Percentiles rank a stretch among this genome's conserved stretches.
These are phyloP conservation scores for Phocoena sinus DNA, from an alignment of 2,113 vertebrate genomes.

Conservation along the genomic window DNA sequence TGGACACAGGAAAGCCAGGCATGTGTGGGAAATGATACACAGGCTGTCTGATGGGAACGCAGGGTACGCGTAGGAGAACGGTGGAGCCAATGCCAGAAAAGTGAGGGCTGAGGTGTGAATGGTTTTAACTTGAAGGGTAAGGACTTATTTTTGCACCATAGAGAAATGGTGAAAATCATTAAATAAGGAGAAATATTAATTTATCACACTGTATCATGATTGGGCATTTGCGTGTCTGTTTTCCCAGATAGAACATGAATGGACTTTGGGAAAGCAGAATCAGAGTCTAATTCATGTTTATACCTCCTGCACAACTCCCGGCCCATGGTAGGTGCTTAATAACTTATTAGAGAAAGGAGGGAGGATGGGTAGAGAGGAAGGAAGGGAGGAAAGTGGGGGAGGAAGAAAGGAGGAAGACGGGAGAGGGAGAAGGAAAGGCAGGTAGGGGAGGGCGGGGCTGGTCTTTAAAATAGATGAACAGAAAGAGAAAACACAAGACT, in stretches of 20 bases:
- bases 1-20: not conserved
- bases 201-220: not conserved
- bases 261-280: not conserved
- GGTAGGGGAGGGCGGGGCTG: not conserved
- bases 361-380: not conserved
- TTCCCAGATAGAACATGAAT: not conserved
- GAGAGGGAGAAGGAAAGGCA: too few relatives aligned
- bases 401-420: not conserved
- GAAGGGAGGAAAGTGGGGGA: not conserved
- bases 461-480: not conserved
- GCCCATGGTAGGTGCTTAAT: not conserved
- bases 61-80: rapidly evolving
- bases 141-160: not conserved
- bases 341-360: not conserved
- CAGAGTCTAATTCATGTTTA: not conserved
- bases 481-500: not conserved
- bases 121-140: not conserved
- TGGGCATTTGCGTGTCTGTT: not conserved
- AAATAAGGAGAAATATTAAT: not conserved
- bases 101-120: not conserved
- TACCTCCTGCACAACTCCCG: not conserved
- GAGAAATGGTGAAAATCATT: not conserved
- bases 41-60: not conserved
- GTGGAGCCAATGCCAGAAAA: not conserved
- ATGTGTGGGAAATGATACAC: not conserved